These are phyloP conservation scores for Antheraea yamamai DNA, from an alignment of 2,888 invertebrate species.

Conservation along the genomic window DNA sequence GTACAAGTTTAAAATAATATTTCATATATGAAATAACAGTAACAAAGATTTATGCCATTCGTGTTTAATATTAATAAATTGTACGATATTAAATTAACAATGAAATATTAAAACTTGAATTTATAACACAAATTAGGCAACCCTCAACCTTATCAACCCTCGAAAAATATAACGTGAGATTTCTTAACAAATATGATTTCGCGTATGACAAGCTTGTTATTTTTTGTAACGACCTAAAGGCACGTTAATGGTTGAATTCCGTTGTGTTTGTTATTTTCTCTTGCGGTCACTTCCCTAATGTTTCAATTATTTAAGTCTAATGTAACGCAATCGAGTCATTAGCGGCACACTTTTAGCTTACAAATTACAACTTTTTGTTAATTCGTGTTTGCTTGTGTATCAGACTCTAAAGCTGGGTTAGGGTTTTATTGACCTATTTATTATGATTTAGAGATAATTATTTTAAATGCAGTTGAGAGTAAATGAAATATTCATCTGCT, in stretches of 20 bases:
- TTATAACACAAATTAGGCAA: not conserved
- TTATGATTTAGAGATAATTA: not conserved
- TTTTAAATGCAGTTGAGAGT: not conserved
- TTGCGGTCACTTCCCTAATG: conserved; percentile 1
- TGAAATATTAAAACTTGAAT: conserved; percentile 7
- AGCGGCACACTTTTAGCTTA: conserved; percentile 2
- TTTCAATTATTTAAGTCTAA: conserved; percentile 1
- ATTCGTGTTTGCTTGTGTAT: not conserved
- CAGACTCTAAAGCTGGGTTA: no score
- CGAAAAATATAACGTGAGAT: conserved; percentile 9
- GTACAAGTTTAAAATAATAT: no score
- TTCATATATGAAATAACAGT: no score
- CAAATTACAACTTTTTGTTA: not conserved
- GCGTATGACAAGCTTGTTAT: not conserved
- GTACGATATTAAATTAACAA: not conserved
- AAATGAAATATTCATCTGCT: not conserved
- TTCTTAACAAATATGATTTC: conserved; percentile 6
- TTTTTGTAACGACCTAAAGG: not conserved
- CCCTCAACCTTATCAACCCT: not conserved
- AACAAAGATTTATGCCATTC: not conserved
- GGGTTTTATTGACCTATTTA: not conserved
- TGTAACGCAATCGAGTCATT: conserved; percentile 6
- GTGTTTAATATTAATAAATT: not conserved
- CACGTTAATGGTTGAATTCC: conserved; percentile 7
- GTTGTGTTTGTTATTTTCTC: not conserved